Evolutionary conservation across 1,140 invertebrate species (phyloP).

Genomic region (Drosophila willistoni): DNA sequence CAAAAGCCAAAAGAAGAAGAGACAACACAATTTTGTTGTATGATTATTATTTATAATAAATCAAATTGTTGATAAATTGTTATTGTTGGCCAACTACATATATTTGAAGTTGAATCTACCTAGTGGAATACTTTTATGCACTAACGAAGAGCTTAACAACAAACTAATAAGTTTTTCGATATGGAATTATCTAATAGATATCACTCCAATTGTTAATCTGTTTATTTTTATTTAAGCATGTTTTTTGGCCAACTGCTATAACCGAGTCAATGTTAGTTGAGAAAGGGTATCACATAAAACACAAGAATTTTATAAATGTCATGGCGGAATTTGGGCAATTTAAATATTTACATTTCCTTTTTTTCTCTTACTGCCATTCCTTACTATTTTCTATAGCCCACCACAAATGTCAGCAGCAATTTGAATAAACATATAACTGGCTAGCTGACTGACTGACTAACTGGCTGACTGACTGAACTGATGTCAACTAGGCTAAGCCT

Average conservation of each 20-base stretch:
- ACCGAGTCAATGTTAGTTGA: too few relatives aligned
- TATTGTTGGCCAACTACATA: neutral
- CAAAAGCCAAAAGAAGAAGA: neutral
- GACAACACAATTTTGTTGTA: conserved; percentile 8
- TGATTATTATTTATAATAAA: conserved; percentile 14
- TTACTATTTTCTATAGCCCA: too few relatives aligned
- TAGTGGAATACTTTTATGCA: too few relatives aligned
- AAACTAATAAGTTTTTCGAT: too few relatives aligned
- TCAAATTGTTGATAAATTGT: conserved; percentile 3
- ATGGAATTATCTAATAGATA: too few relatives aligned
- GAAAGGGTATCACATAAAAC: too few relatives aligned
- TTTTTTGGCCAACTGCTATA: too few relatives aligned
- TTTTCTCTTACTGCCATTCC: neutral
- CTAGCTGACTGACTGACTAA: neutral
- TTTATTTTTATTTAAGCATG: too few relatives aligned
- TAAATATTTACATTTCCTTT: conserved; percentile 1
- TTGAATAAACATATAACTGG: neutral
- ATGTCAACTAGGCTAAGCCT: neutral
- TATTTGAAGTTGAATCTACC: too few relatives aligned
- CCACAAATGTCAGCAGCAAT: neutral
- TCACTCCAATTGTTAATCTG: too few relatives aligned
- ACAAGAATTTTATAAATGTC: too few relatives aligned
- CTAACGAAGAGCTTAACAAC: too few relatives aligned
- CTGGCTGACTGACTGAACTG: neutral
- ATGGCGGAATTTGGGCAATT: neutral